phyloP scores from a whole-genome alignment of 2,797 vertebrate species.

The Pelochelys cantorii region DNA sequence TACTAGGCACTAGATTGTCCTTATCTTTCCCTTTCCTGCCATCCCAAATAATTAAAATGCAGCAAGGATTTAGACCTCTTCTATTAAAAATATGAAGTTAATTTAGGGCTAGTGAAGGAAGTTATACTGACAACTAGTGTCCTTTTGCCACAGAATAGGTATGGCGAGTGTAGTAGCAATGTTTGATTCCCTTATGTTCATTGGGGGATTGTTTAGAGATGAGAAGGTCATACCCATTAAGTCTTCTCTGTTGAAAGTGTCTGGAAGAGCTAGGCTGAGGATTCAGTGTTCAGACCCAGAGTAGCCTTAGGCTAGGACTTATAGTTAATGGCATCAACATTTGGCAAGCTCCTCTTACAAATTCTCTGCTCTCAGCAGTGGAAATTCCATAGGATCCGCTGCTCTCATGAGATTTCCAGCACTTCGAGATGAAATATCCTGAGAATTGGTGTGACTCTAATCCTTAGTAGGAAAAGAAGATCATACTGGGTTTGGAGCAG shows the following conservation, averaged over 20 bases:
- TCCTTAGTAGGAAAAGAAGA: background rate
- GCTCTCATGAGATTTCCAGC: background rate
- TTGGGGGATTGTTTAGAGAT: background rate
- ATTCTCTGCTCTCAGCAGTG: background rate
- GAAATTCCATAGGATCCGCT: background rate
- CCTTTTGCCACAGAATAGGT: background rate
- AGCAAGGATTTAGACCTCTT: background rate
- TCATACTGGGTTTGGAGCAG: background rate
- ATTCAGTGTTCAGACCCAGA: background rate
- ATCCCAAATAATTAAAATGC: background rate
- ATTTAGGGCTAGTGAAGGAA: background rate
- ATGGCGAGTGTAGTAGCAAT: background rate
- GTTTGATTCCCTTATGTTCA: rapidly evolving
- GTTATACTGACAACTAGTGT: background rate
- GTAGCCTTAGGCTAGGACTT: background rate
- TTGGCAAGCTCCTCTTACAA: background rate
- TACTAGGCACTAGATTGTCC: background rate
- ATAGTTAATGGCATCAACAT: background rate
- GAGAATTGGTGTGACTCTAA: background rate
- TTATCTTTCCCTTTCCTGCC: background rate
- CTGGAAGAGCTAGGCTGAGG: background rate
- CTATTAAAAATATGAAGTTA: background rate
- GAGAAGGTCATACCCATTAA: background rate
- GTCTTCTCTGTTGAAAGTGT: background rate
- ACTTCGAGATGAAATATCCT: background rate